Conservation (phyloP, 2,113 vertebrate species). For the Oncorhynchus nerka region DNA sequence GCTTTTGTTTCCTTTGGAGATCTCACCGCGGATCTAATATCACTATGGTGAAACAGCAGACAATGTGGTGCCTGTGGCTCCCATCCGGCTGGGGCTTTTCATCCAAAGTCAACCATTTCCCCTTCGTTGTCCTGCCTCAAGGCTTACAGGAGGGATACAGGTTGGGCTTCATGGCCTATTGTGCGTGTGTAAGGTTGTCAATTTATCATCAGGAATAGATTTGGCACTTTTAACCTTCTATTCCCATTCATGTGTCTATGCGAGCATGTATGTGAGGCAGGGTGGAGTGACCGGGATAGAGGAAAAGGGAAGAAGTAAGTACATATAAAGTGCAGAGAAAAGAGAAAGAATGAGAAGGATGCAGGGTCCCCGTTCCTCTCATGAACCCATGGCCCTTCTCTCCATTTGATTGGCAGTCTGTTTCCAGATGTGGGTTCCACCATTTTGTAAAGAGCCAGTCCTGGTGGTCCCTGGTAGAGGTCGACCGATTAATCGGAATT, state of each 20-base stretch:
- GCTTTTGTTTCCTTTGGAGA: slow-evolving; percentile 57
- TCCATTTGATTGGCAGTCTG: slow-evolving; percentile 33
- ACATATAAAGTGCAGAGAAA: neutral
- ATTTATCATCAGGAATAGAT: no score
- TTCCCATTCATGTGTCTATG: neutral
- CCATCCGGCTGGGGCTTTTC: slow-evolving; percentile 35
- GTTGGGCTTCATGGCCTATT: neutral
- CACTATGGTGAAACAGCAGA: slow-evolving; percentile 43
- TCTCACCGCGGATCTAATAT: slow-evolving; percentile 30
- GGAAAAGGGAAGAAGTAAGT: neutral
- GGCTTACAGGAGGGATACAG: slow-evolving; percentile 11
- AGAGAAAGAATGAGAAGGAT: neutral
- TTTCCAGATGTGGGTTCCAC: slow-evolving; percentile 22
- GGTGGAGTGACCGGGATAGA: neutral
- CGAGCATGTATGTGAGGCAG: no score
- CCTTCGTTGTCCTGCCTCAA: slow-evolving; percentile 21
- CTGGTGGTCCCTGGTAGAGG: slow-evolving; percentile 49
- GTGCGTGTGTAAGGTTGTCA: neutral
- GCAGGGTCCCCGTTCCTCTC: neutral
- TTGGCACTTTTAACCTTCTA: neutral
- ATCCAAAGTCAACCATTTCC: slow-evolving; percentile 31
- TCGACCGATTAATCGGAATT: no score
- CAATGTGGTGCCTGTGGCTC: slow-evolving; percentile 27
- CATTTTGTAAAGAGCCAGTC: slow-evolving; percentile 34
- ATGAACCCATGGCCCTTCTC: slow-evolving; percentile 9